Conservation (phyloP, 2,113 vertebrate species). For the Elanus axillaris region DNA sequence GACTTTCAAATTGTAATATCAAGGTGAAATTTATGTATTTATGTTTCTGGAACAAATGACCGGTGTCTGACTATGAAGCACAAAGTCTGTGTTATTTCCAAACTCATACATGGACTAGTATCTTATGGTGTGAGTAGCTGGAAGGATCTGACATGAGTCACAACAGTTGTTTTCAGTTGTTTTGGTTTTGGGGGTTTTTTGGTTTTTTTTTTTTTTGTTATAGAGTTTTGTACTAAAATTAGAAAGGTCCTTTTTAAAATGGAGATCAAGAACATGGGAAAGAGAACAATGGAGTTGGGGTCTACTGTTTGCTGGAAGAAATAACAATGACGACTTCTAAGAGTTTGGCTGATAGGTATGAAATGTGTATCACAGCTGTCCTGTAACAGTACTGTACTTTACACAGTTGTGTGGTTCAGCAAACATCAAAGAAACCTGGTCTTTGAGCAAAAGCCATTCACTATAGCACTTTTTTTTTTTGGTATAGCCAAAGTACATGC, state of each 20-base stretch:
- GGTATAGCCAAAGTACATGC: neutral
- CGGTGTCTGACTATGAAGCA: neutral
- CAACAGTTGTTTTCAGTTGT: neutral
- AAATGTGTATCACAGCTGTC: neutral
- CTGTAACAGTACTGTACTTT: neutral
- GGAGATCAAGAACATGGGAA: neutral
- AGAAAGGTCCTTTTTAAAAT: neutral
- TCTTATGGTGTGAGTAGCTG: neutral
- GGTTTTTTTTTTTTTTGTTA: neutral
- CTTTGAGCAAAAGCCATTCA: neutral
- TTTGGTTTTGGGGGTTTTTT: too few relatives aligned
- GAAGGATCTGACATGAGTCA: neutral
- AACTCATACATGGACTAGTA: neutral
- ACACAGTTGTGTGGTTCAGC: neutral
- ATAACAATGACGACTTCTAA: neutral
- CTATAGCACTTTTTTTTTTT: neutral
- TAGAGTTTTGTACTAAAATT: neutral
- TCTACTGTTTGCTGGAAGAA: neutral
- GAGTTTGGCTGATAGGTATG: neutral
- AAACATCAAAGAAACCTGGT: neutral
- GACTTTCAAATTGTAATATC: neutral
- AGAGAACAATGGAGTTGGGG: neutral
- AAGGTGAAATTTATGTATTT: neutral
- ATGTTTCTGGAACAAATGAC: neutral
- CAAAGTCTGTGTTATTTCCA: neutral